These are phyloP conservation scores for Eubucco bourcierii DNA, from an alignment of 2,113 vertebrate species.

Conservation along the genomic window DNA sequence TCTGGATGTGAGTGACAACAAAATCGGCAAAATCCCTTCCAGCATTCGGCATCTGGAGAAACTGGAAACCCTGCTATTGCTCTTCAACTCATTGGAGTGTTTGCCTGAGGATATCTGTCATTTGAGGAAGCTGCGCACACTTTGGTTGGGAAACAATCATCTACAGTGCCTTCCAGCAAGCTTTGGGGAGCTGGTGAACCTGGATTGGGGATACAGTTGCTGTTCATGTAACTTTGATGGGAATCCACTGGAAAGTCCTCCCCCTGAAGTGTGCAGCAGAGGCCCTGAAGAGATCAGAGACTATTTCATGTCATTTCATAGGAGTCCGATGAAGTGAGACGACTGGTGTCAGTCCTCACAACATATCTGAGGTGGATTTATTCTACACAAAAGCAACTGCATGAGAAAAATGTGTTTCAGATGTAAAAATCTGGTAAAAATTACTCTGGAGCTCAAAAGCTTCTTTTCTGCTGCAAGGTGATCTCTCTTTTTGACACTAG, in stretches of 20 bases:
- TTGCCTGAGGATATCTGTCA: conserved; percentile 39
- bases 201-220: conserved; percentile 56
- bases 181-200: conserved; percentile 52
- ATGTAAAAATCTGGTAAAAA: background rate
- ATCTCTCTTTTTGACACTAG: background rate
- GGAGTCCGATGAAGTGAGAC: background rate
- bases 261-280: conserved; percentile 54
- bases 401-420: background rate
- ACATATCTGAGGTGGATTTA: background rate
- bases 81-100: conserved; percentile 42
- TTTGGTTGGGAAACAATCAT: conserved; percentile 65
- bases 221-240: conserved; percentile 62
- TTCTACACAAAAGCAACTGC: background rate
- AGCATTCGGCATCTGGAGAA: conserved; percentile 38
- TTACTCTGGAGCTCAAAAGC: background rate
- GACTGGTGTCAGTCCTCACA: background rate
- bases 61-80: conserved; percentile 41
- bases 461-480: background rate
- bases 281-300: conserved; percentile 50
- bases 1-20: conserved; percentile 65
- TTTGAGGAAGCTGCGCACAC: conserved; percentile 8
- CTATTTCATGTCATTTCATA: conserved; percentile 31
- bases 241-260: conserved; percentile 60
- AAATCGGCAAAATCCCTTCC: conserved; percentile 24
- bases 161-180: conserved; percentile 21